Base-by-base conservation (phyloP, 2,888 invertebrate genomes). In the Plebejus melissa region DNA sequence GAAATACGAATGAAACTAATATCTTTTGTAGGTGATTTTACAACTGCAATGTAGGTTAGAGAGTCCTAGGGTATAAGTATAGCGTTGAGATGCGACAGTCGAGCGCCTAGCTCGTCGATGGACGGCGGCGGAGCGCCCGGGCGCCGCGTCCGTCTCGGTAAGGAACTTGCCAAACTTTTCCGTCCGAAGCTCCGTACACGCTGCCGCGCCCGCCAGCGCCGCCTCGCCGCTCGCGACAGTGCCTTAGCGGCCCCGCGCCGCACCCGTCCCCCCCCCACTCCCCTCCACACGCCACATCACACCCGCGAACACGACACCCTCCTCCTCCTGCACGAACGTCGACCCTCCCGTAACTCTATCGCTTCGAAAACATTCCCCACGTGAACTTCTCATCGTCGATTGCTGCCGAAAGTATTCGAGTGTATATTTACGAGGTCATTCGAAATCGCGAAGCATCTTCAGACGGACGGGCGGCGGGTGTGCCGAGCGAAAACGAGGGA, bases 1-100 rank as follows among this genome's bases (percentile, higher is more conserved):
- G 85, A 90, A 91, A 92, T 90, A 90, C 89, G 93, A 90, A 94
- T 90, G 92, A 92, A 93, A 93, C 89, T 93, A 93, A 93, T 94
- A 94, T 94, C 94, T 94, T 94, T 94, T 94, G 94, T 94, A 94
- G 94, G 91, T 89, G 92, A 93, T 92, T 93, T 94, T 94, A 94
- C 94, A 94, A 94, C 88, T 88, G 93, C 92, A 92, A 90, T 85
- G 93, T 93, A 93, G 93, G 90, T 90, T 92, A 92, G 89, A 88
- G 83, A 87, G 85, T 86, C 88, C 65, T 65, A 90, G 84, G 83
- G 85, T 86, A 88, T 91, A 92, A 90, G 91, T 88, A 86, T 85
- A 88, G 87, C 87, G 87, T 88, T 85, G 86, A 89, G 87, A 88
- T 86, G 88, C 88, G 89, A 89, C 87, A 87, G 88, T 87, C 88